These are phyloP conservation scores for Odontophorus gujanensis DNA, from an alignment of 2,113 vertebrate species.

Conservation along the genomic window DNA sequence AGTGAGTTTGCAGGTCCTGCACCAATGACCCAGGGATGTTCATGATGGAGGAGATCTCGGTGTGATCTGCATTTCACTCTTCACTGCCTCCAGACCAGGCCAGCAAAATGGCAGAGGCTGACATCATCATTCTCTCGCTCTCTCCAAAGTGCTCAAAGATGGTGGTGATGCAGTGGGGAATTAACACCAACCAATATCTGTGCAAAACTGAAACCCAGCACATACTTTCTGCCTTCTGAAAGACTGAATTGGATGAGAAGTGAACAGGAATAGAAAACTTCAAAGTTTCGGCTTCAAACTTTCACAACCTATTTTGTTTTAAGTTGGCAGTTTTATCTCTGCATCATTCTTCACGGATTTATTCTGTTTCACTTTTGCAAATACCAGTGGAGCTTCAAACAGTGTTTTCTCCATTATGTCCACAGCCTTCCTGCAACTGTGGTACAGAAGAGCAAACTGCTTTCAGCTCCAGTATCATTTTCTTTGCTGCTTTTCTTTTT, in stretches of 20 bases:
- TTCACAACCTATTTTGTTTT: background rate
- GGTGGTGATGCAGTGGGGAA: background rate
- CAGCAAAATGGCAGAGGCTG: accelerated
- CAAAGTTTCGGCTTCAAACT: background rate
- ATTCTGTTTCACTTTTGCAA: background rate
- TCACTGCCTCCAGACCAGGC: background rate
- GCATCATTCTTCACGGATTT: background rate
- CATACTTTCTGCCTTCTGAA: background rate
- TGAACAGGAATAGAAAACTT: background rate
- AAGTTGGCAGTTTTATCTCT: background rate
- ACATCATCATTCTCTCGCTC: background rate
- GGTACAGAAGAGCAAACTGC: background rate
- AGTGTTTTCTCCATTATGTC: background rate
- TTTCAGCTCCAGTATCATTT: background rate
- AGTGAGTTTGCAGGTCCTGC: background rate
- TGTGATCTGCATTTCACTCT: background rate
- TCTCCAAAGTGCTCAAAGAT: background rate
- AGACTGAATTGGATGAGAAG: background rate
- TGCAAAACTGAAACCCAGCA: background rate
- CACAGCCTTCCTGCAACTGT: background rate
- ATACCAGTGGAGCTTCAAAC: background rate
- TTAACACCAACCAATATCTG: background rate
- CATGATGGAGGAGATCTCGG: background rate
- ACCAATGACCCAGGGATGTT: accelerated
- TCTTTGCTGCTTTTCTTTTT: background rate